These are phyloP conservation scores for Dasyprocta punctata DNA, from an alignment of 2,113 vertebrate genomes.

Conservation along the genomic window DNA sequence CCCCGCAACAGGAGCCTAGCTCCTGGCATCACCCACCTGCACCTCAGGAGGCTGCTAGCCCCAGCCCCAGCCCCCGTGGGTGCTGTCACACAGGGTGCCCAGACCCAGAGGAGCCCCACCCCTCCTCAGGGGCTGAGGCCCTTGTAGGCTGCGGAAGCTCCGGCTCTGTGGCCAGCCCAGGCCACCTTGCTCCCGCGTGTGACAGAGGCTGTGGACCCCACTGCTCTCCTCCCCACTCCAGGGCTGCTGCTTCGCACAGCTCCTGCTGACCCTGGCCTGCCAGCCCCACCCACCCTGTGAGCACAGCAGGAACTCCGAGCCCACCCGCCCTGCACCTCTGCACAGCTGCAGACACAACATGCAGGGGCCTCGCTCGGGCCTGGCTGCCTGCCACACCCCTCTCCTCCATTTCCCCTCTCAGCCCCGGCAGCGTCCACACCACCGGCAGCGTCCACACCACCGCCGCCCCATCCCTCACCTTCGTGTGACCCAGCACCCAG, in stretches of 20 bases:
- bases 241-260: not conserved
- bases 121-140: not conserved
- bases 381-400: not conserved
- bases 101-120: not conserved
- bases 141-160: no score
- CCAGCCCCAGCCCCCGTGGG: not conserved
- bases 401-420: not conserved
- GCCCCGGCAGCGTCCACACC: no score
- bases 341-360: accelerated
- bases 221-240: no score
- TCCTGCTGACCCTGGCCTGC: not conserved
- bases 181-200: not conserved
- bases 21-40: not conserved
- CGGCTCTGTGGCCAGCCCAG: no score
- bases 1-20: not conserved
- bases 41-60: not conserved
- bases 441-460: no score
- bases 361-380: not conserved
- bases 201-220: no score
- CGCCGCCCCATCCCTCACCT: no score
- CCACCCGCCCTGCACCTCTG: not conserved
- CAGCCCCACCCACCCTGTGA: not conserved
- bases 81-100: no score
- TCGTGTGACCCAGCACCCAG: no score
- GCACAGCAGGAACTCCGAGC: not conserved